Percentiles rank a stretch among this genome's conserved stretches.
Evolutionary conservation across 2,797 vertebrate species (phyloP).

Genomic region (Esox lucius): DNA sequence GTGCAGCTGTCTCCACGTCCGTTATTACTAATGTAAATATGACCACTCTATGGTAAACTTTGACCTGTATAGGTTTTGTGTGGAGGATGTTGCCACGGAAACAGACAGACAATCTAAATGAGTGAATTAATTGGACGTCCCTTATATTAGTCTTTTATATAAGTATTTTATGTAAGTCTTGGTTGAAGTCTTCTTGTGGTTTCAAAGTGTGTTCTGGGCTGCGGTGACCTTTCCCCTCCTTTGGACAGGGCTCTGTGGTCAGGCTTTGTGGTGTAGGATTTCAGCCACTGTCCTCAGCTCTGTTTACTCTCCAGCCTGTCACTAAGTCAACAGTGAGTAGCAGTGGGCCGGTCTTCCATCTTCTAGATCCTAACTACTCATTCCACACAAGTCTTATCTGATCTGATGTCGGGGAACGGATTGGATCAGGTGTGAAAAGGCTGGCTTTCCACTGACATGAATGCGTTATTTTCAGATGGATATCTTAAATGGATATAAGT

Average conservation of each 20-base stretch:
- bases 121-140: constrained; percentile 13
- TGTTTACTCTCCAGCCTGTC: constrained; percentile 67
- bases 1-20: no score
- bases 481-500: not conserved
- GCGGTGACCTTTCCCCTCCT: constrained; percentile 52
- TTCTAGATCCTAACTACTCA: not conserved
- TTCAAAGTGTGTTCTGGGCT: constrained; percentile 54
- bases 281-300: constrained; percentile 52
- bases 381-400: constrained; percentile 51
- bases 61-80: not conserved
- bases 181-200: constrained; percentile 54
- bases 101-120: not conserved
- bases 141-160: no score
- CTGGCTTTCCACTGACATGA: not conserved
- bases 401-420: no score
- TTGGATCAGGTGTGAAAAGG: constrained; percentile 15
- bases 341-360: constrained; percentile 50
- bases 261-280: constrained; percentile 45
- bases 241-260: constrained; percentile 46
- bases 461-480: constrained; percentile 5
- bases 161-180: constrained; percentile 15
- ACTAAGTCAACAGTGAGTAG: constrained; percentile 65
- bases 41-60: no score
- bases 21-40: no score
- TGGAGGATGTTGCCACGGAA: not conserved